phyloP scores from a whole-genome alignment of 1,140 invertebrate species.

The Zaprionus inermis region DNA sequence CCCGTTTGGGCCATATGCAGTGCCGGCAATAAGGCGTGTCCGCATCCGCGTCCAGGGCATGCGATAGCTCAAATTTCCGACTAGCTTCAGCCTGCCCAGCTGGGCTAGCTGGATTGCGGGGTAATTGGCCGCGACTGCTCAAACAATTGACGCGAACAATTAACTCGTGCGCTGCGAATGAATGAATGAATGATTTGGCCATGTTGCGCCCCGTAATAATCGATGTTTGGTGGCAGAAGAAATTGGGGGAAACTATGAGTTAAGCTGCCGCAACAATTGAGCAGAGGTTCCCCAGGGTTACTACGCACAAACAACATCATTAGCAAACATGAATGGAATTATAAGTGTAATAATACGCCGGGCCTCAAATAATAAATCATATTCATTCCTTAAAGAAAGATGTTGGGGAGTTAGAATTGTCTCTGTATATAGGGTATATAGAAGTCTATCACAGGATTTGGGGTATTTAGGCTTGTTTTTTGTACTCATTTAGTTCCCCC shows the following conservation, averaged over 20 bases:
- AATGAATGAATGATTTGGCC: neutral
- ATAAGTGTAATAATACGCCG: too few species aligned
- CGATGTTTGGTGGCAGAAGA: neutral
- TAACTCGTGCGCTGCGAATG: neutral
- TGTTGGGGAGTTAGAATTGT: too few species aligned
- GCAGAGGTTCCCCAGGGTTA: too few species aligned
- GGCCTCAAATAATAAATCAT: too few species aligned
- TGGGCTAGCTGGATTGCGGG: neutral
- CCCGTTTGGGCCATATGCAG: neutral
- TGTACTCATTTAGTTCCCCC: too few species aligned
- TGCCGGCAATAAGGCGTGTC: neutral
- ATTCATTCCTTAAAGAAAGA: too few species aligned
- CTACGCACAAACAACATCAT: too few species aligned
- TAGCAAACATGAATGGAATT: too few species aligned
- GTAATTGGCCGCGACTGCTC: constrained; percentile 2
- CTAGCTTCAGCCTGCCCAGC: neutral
- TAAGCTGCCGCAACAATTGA: neutral
- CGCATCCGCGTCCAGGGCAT: neutral
- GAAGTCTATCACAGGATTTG: too few species aligned
- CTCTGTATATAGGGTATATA: too few species aligned
- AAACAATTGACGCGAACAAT: constrained; percentile 2
- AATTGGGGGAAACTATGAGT: neutral
- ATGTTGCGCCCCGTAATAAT: neutral
- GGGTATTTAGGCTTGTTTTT: too few species aligned
- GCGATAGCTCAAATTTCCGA: constrained; percentile 4